phyloP scores from a whole-genome alignment of 2,888 invertebrate genomes.

The Dioctria rufipes region DNA sequence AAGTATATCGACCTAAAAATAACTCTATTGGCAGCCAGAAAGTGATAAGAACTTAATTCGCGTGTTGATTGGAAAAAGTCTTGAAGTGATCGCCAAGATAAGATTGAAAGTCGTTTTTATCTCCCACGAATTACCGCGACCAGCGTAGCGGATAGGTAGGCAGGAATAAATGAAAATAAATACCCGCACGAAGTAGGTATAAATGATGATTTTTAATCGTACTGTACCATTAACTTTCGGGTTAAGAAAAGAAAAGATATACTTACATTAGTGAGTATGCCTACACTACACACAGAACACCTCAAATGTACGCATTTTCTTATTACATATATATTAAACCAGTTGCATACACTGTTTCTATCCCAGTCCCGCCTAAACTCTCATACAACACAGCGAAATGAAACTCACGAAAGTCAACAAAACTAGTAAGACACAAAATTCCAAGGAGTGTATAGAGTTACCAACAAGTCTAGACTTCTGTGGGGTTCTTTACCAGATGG shows the following conservation, averaged over 20 bases:
- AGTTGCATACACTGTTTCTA: constrained; percentile 14
- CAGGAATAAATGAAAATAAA: not conserved
- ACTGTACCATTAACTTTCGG: constrained; percentile 23
- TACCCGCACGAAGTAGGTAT: not conserved
- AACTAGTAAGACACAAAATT: not conserved
- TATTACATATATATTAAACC: not conserved
- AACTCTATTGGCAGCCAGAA: constrained; percentile 20
- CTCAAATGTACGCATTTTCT: too few species aligned
- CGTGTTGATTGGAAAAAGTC: constrained; percentile 40
- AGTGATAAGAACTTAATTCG: constrained; percentile 26
- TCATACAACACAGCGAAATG: not conserved
- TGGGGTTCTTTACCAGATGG: too few species aligned
- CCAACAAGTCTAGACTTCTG: not conserved
- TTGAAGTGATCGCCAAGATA: not conserved
- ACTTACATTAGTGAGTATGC: too few species aligned
- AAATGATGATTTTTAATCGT: not conserved
- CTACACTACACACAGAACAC: too few species aligned
- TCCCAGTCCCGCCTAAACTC: constrained; percentile 6
- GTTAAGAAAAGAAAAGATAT: constrained; percentile 9
- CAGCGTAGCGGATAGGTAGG: not conserved
- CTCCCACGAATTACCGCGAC: not conserved
- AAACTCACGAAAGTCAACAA: not conserved
- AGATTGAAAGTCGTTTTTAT: not conserved
- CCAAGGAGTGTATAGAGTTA: constrained; percentile 12
- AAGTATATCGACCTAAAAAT: constrained; percentile 18